These are phyloP conservation scores for Drosophila baimaii DNA, from an alignment of 1,140 invertebrate species.

Conservation along the genomic window DNA sequence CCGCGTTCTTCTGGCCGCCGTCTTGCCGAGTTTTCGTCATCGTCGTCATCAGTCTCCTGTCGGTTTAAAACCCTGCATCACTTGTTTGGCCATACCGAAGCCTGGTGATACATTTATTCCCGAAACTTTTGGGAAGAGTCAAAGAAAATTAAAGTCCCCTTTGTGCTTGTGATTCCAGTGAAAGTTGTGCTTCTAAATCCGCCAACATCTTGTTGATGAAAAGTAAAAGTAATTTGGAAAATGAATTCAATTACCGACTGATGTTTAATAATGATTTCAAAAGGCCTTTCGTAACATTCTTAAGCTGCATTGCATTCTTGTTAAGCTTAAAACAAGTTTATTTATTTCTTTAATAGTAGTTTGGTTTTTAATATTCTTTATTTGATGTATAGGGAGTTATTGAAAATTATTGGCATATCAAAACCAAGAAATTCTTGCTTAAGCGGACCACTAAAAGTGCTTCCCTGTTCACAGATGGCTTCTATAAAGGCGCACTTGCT, in stretches of 20 bases:
- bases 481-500: not conserved
- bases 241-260: conserved; percentile 31
- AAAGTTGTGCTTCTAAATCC: conserved; percentile 55
- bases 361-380: not conserved
- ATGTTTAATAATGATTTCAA: conserved; percentile 4
- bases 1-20: conserved; percentile 62
- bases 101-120: conserved; percentile 45
- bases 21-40: conserved; percentile 48
- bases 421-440: not conserved
- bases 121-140: conserved; percentile 42
- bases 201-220: conserved; percentile 21
- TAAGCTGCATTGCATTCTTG: conserved; percentile 5
- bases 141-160: conserved; percentile 56
- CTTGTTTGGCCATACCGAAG: conserved; percentile 40
- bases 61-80: conserved; percentile 48
- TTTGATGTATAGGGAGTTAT: no score
- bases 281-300: conserved; percentile 7
- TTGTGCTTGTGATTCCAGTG: conserved; percentile 68
- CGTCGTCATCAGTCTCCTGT: conserved; percentile 41
- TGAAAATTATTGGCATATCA: no score
- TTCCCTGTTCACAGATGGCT: not conserved
- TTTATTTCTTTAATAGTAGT: not conserved
- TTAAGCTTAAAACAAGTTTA: not conserved
- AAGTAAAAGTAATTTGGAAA: conserved; percentile 33
- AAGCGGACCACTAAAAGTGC: not conserved